Conservation (phyloP, 2,797 vertebrate species). For the Lepidocolaptes lacrymiger region DNA sequence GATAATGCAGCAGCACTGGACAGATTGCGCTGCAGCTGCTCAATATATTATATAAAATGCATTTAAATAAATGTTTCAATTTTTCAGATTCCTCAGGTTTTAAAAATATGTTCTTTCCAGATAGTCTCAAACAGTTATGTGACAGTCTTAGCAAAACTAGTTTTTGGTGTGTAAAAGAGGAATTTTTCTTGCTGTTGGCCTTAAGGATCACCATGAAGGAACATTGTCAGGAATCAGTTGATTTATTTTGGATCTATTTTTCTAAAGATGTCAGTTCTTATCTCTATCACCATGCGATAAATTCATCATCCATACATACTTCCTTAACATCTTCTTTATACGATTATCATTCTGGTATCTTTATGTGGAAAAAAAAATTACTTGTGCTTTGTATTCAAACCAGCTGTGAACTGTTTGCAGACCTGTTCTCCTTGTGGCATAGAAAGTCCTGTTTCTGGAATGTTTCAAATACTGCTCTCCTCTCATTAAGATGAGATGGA, state of each 20-base stretch:
- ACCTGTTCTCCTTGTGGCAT: neutral
- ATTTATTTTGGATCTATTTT: constrained; percentile 23
- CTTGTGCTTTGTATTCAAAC: neutral
- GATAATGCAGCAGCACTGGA: constrained; percentile 40
- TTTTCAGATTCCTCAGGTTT: neutral
- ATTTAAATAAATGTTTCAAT: neutral
- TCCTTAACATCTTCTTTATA: neutral
- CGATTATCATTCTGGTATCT: neutral
- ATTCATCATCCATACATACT: neutral
- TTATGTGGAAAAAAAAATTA: neutral
- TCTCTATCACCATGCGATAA: neutral
- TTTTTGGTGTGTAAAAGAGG: neutral
- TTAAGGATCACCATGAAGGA: neutral
- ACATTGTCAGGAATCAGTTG: neutral
- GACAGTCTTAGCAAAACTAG: neutral
- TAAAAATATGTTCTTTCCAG: neutral
- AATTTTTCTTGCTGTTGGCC: constrained; percentile 28
- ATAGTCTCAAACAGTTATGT: neutral
- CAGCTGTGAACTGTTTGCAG: neutral
- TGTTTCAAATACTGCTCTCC: neutral
- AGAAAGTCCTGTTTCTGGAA: neutral
- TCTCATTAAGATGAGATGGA: neutral
- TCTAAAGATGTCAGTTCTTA: neutral
- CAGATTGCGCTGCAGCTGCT: constrained; percentile 5
- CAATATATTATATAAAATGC: constrained; percentile 1